Base-by-base conservation (phyloP, 2,888 invertebrate species). In the Amiota minor region DNA sequence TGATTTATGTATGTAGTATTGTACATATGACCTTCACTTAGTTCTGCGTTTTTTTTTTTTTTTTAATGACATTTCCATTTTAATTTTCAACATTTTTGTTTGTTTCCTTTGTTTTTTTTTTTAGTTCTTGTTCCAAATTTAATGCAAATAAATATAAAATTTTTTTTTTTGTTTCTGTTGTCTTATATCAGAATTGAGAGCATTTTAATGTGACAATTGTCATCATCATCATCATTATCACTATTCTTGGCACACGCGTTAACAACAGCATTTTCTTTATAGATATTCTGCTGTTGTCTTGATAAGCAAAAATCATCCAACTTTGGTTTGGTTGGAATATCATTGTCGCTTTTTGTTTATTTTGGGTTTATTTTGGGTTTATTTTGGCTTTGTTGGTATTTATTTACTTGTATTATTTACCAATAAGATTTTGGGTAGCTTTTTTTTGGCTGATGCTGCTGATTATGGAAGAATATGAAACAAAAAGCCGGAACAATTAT, bases 31-130 rank as follows among this genome's bases (percentile, higher is more conserved):
- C 23, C 69, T 56, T 23, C 9, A n/a, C 11, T 55, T 69, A 20
- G 16, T 69, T 53, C 45, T 68, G 20, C 35, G n/a, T 73, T 71
- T 69, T 74, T 74, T 61, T 18, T 71, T 55, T 76, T 62, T 75
- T 75, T 77, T 77, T 73, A 77, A 77, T 77, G 64, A 74, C 68
- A 73, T 74, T 62, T 70, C 76, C 76, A 77, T 77, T 76, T 70
- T 56, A 62, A 61, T 74, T 69, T 74, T 61, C 55, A 47, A 55
- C 55, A 49, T 70, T 71, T 59, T 10, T 62, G 59, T 61, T 35
- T 20, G 70, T 71, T 59, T 59, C 61, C 62, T 73, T 59, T 61
- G 16, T 55, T 16, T 70, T 45, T 16, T 47, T 64, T 23, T 72
- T 56, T 59, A 16, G 50, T 55, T 23, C 45, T 62, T 55, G 47